Evolutionary conservation across 2,888 invertebrate species (phyloP), one percentile per base, ranked within the genome.

Genomic region (Harpalus rufipes): DNA sequence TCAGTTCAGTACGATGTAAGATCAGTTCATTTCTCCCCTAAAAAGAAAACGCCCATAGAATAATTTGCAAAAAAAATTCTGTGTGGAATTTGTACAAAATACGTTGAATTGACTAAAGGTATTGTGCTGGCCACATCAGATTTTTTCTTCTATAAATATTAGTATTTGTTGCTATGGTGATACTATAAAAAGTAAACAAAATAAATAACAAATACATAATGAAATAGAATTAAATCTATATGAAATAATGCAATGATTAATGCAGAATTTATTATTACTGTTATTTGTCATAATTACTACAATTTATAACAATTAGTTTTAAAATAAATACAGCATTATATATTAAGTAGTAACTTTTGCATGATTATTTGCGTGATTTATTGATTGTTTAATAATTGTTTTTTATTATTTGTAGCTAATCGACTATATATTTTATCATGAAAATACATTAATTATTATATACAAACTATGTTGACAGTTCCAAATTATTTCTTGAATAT

Each of bases 271-370:
- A 12, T 12, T 51, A 51, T 51, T 51, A 12, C 1, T 51, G 12
- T 12, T 51, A 51, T 51, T 51, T 51, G 10, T 51, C 44, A 51
- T 51, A 51, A 51, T 51, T 51, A 51, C 8, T 51, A 12, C 8
- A 51, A 51, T 51, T 51, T 51, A 10, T 51, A 51, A 51, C 10
- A 51, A 51, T 51, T 51, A 51, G 44, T 51, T 51, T 51, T 51
- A 51, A 51, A 12, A 10, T 51, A 51, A 51, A 51, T 51, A 51
- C 4, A 32, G 44, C 44, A 51, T 8, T 12, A 51, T 12, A 51
- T 51, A 10, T 51, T 51, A 51, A 51, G 10, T 6, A 2, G 44
- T 32, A 32, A 32, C 32, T 32, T 32, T 32, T 3, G 32, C 6
- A 32, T 32, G 12, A 51, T 51, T 51, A 51, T 51, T 32, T 32